Evolutionary conservation across 30 jellyfish, hydroid and myxozoan genomes (phyloP), one percentile per base, ranked within the genome.

Genomic region (Hydra vulgaris): DNA sequence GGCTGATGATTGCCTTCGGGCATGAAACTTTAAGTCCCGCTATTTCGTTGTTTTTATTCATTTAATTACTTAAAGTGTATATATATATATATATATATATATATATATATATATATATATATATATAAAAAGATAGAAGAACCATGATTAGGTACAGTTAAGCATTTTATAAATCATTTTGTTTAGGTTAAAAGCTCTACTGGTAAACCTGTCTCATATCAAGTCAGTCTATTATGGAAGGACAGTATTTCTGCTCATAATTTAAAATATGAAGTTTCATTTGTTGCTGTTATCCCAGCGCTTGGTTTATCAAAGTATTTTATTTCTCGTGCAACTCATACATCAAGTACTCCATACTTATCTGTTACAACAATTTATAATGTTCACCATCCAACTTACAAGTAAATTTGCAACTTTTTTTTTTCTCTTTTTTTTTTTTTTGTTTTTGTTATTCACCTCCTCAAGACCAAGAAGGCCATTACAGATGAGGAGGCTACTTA

Each of bases 141-240:
- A n/a, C n/a, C 61, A 3, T 5, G 12, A 40, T 40, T 40, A 3
- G 61, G 8, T 3, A 3, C 61, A 40, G n/a, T 40, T 3, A 40
- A 12, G 12, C 5, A 40, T 40, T 40, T 3, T 40, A 3, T 3
- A 40, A 40, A 3, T 68, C 16, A 7, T 68, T 68, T 68, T 54
- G 23, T 7, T n/a, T n/a, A 88, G 94, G 96, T 88, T 40, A 83
- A 61, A 67, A 87, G 80, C 56, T 54, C 82, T 1, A 21, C 74
- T 1, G 96, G 96, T 0, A 73, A 73, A 8, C 15, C 25, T 16
- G 89, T 88, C 23, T 80, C 75, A 1, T 79, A 88, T 80, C 96
- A 88, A 23, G 90, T 88, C 18, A 83, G 96, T 80, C 56, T 88
- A 25, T 4, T 88, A 19, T 88, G 92, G 89, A 83, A 79, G 74